phyloP scores from a whole-genome alignment of 2,888 invertebrate genomes.

The Anoplius nigerrimus region DNA sequence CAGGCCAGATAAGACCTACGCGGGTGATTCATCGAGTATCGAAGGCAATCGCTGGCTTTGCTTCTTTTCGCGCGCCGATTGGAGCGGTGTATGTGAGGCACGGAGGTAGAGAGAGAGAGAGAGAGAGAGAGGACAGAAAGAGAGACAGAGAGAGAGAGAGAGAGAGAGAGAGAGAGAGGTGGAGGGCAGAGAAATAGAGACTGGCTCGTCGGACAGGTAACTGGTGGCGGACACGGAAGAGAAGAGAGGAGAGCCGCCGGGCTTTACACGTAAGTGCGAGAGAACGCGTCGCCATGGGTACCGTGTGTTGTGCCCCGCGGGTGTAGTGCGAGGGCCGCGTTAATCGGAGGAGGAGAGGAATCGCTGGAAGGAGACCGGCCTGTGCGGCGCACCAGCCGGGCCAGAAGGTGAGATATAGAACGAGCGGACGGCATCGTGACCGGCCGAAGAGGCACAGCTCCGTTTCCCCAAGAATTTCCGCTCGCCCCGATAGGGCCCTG shows the following conservation, averaged over 20 bases:
- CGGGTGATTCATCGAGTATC: too few relatives aligned
- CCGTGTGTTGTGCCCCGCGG: slow-evolving; percentile 57
- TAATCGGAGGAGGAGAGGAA: slow-evolving; percentile 21
- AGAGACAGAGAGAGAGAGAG: neutral
- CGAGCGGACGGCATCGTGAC: slow-evolving; percentile 35
- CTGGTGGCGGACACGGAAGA: slow-evolving; percentile 2
- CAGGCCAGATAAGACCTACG: too few relatives aligned
- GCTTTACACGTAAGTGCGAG: slow-evolving; percentile 26
- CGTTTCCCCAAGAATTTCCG: slow-evolving; percentile 28
- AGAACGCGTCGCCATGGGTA: slow-evolving; percentile 57
- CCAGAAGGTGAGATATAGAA: slow-evolving; percentile 20
- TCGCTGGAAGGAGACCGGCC: too few relatives aligned
- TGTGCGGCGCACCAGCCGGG: too few relatives aligned
- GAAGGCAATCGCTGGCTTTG: too few relatives aligned
- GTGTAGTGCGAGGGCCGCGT: slow-evolving; percentile 51
- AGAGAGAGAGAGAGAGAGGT: neutral
- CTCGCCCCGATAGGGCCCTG: slow-evolving; percentile 13
- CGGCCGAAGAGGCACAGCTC: neutral
- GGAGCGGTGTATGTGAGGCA: too few relatives aligned
- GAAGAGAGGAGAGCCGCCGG: neutral
- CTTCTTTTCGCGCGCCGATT: too few relatives aligned
- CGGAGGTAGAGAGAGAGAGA: too few relatives aligned
- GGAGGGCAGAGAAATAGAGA: neutral
- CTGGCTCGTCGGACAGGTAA: slow-evolving; percentile 5
- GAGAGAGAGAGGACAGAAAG: too few relatives aligned